Conservation (phyloP, 2,113 vertebrate genomes). For the Ptychochromis oligacanthus region DNA sequence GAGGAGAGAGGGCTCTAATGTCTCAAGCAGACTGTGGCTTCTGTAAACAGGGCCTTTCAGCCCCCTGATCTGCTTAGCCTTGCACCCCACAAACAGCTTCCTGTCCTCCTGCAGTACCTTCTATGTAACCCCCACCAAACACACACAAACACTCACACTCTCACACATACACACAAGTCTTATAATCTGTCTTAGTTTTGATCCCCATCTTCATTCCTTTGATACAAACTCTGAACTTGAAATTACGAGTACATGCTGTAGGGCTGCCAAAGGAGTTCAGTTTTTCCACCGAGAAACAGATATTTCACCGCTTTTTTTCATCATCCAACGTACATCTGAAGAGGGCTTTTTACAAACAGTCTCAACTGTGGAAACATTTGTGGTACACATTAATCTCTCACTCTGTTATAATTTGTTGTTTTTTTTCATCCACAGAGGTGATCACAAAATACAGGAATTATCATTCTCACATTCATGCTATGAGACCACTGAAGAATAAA, state of each 20-base stretch:
- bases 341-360: background rate
- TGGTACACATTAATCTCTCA: background rate
- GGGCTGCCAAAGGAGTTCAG: background rate
- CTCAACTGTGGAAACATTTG: background rate
- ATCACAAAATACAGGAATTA: background rate
- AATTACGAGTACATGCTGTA: background rate
- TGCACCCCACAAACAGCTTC: conserved; percentile 37
- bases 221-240: conserved; percentile 4
- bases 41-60: conserved; percentile 52
- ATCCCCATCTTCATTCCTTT: background rate
- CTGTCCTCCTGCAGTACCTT: conserved; percentile 38
- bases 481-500: background rate
- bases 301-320: background rate
- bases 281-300: background rate
- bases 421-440: background rate
- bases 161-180: background rate
- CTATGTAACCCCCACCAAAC: background rate
- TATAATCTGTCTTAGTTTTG: background rate
- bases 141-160: background rate
- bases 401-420: background rate
- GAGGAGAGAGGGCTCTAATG: conserved; percentile 45
- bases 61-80: conserved; percentile 16
- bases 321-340: background rate
- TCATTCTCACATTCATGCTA: background rate
- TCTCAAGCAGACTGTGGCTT: conserved; percentile 55